Base-by-base conservation (phyloP, 2,888 invertebrate species). In the Lithophane socia region DNA sequence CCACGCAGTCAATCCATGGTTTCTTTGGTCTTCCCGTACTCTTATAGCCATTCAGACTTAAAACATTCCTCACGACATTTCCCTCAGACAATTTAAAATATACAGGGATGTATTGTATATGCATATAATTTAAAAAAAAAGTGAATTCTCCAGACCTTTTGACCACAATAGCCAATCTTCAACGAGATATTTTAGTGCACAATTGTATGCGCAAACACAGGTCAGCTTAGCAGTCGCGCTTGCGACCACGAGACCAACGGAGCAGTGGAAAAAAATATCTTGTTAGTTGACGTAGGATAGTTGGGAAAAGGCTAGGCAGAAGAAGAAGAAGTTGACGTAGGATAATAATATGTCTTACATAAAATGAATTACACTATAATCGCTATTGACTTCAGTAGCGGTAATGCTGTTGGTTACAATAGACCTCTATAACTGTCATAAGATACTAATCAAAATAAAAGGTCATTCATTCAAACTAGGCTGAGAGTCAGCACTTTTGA, bases 261-360 rank as follows among this genome's bases (percentile, higher is more conserved):
- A 3, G 52, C 9, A 21, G 21, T 52, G 21, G 52, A 52, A 47
- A 47, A 65, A 47, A 7, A 0, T 24, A 18, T 47, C 12, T 13
- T 21, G 18, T 24, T 18, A 66, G 12, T 66, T 49, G 66, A 24
- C 18, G 24, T n/a, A n/a, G n/a, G n/a, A n/a, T n/a, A n/a, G n/a
- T n/a, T n/a, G n/a, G n/a, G n/a, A n/a, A n/a, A n/a, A n/a, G n/a
- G n/a, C n/a, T n/a, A n/a, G n/a, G n/a, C n/a, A n/a, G n/a, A n/a
- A n/a, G n/a, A n/a, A n/a, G n/a, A n/a, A n/a, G n/a, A n/a, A n/a
- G n/a, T n/a, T n/a, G n/a, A n/a, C n/a, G n/a, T n/a, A n/a, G n/a
- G n/a, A n/a, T n/a, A n/a, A n/a, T n/a, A n/a, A 66, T 47, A 24
- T 47, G 66, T 49, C 47, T 66, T 29, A 47, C n/a, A 44, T 65